Evolutionary conservation across 2,113 vertebrate genomes (phyloP).

Genomic region (Pomatorhinus ruficollis): DNA sequence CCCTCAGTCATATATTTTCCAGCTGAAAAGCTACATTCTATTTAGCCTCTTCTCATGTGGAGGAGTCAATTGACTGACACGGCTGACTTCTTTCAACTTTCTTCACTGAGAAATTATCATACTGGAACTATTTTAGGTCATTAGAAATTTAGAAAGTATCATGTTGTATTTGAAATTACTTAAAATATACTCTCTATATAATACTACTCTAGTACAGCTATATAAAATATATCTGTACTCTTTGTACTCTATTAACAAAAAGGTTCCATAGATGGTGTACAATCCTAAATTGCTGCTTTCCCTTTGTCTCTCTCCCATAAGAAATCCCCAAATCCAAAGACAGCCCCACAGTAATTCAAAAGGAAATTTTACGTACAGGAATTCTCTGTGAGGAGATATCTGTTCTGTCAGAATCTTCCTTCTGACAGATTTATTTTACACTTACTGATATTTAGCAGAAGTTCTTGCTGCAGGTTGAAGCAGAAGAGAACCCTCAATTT

Average conservation of each 20-base stretch:
- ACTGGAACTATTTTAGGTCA: neutral
- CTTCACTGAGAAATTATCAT: neutral
- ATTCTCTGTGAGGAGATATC: neutral
- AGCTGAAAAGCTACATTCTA: neutral
- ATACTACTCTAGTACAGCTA: too few relatives aligned
- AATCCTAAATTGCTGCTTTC: neutral
- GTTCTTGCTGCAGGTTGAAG: neutral
- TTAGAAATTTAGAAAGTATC: neutral
- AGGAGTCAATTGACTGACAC: neutral
- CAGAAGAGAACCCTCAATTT: neutral
- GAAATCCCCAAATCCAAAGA: neutral
- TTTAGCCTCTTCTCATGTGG: neutral
- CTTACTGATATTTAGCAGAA: neutral
- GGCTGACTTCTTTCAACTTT: neutral
- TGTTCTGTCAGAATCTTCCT: neutral
- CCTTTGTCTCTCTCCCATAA: fast-evolving
- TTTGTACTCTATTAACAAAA: neutral
- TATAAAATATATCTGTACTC: too few relatives aligned
- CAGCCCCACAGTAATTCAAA: neutral
- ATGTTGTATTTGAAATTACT: neutral
- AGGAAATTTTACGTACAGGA: fast-evolving
- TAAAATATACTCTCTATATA: neutral
- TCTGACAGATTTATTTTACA: neutral
- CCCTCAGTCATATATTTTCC: neutral
- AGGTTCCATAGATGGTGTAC: neutral